Base-by-base conservation (phyloP, 2,113 vertebrate genomes). In the Boleophthalmus pectinirostris region DNA sequence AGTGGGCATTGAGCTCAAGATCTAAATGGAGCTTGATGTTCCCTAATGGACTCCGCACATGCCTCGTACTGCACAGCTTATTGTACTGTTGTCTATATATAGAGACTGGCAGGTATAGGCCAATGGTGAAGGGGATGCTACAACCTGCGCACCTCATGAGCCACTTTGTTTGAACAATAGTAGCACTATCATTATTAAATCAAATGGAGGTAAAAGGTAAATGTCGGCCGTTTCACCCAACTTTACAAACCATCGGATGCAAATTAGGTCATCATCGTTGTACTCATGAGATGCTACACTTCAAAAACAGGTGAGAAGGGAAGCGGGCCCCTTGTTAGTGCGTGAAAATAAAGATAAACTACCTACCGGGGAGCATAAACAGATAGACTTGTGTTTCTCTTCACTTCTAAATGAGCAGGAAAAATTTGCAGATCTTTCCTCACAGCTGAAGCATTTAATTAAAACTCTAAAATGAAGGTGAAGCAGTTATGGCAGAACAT, bases 221-320 rank as follows among this genome's bases (percentile, higher is more conserved):
- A 71, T 71, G 43, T 65, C 70, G 73, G 58, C 47, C 38, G 20
- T 73, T 68, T 67, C 77, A 68, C 64, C 56, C 71, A 53, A 75
- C 75, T 83, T 81, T 77, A 68, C 77, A 86, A 83, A 88, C 85
- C 47, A 68, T 77, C 65, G 66, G 53, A 78, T 86, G 70, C 63
- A 85, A 86, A 87, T 86, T 70, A 82, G 81, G 82, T 81, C 79
- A 83, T 67, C 72, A 69, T 47, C 64, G 74, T 83, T 82, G 81
- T 73, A 78, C 82, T 80, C 66, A 56, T 25, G 56, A 68, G 76
- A 76, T 61, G 54, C 21, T 57, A 60, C 23, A 75, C 77, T 82
- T 74, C 25, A 77, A 83, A 80, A 79, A 82, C 64, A 78, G 70
- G 70, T 79, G 47, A 47, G 70, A 54, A 46, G 70, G 35, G 64